Conservation (phyloP, 2,797 vertebrate species). For the Notamacropus eugenii region DNA sequence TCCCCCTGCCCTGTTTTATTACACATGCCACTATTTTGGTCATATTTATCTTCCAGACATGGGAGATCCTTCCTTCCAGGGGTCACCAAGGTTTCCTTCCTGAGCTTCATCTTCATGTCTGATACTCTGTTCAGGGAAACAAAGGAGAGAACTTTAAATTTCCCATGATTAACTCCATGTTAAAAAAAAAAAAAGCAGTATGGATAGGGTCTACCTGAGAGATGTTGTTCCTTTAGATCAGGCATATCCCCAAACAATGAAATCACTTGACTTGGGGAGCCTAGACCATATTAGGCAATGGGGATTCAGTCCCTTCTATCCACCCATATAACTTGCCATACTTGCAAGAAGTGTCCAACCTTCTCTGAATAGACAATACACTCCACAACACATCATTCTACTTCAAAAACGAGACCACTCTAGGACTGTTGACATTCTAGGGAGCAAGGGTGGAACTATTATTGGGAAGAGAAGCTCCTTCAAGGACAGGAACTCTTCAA, state of each 20-base stretch:
- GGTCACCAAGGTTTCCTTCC: no score
- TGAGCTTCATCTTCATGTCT: no score
- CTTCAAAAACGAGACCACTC: background rate
- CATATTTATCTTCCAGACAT: no score
- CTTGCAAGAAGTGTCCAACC: background rate
- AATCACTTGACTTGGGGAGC: background rate
- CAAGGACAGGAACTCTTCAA: background rate
- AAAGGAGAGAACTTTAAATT: no score
- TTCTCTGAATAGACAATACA: background rate
- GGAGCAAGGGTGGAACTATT: background rate
- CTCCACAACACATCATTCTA: background rate
- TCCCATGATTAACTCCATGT: no score
- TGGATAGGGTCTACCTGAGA: background rate
- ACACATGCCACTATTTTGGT: no score
- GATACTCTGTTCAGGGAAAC: no score
- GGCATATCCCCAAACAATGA: background rate
- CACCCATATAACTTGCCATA: background rate
- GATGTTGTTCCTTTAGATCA: background rate
- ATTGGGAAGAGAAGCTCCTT: background rate
- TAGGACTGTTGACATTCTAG: background rate
- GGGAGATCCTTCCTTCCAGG: no score
- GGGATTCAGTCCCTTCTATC: background rate
- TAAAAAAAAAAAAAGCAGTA: background rate
- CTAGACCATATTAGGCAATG: background rate
- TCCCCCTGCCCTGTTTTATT: no score